phyloP scores from a whole-genome alignment of 2,113 vertebrate species.

The Apistogramma diplotaenia region DNA sequence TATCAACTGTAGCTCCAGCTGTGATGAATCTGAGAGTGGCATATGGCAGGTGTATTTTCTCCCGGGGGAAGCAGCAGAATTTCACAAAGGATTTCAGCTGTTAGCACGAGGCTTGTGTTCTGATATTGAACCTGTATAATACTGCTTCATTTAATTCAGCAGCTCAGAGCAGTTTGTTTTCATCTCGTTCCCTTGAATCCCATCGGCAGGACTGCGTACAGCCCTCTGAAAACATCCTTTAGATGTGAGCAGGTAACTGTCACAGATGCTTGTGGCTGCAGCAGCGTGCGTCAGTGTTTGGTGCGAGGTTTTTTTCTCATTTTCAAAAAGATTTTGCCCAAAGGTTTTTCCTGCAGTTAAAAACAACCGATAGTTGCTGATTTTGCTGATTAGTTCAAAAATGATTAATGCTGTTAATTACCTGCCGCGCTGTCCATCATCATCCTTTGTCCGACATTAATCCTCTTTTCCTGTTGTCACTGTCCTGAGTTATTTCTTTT shows the following conservation, averaged over 20 bases:
- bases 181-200: not conserved
- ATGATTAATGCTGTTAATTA: slow-evolving; percentile 46
- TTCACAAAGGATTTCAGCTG: not conserved
- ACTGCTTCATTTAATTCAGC: too few species aligned
- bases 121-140: too few species aligned
- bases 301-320: not conserved
- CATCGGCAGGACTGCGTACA: not conserved
- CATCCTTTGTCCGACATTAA: not conserved
- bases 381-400: slow-evolving; percentile 18
- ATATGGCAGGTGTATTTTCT: not conserved
- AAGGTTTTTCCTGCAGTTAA: slow-evolving; percentile 3
- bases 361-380: slow-evolving; percentile 1
- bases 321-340: not conserved
- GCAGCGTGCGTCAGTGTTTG: not conserved
- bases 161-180: too few species aligned
- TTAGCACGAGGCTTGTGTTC: not conserved
- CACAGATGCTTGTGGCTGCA: not conserved
- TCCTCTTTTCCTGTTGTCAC: not conserved
- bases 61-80: not conserved
- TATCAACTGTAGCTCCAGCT: too few species aligned
- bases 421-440: not conserved
- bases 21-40: not conserved
- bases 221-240: not conserved
- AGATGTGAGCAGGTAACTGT: not conserved
- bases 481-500: not conserved